phyloP scores from a whole-genome alignment of 1,140 invertebrate species.

The Drosophila parabipectinata region DNA sequence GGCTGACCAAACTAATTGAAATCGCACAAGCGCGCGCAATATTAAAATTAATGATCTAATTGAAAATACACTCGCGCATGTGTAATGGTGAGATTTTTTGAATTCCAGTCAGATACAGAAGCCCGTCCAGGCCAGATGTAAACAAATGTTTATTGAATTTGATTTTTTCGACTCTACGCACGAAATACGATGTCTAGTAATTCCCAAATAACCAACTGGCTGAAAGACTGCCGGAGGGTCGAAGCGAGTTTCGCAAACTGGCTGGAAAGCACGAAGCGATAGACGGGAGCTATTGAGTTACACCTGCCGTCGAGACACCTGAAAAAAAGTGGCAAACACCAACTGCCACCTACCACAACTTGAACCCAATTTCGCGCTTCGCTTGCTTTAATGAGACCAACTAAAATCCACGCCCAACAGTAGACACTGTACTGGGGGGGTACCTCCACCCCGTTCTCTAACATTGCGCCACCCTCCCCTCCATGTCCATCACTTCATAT shows the following conservation, averaged over 20 bases:
- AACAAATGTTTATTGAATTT: conserved; percentile 35
- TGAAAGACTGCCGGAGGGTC: conserved; percentile 9
- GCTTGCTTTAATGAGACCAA: conserved; percentile 55
- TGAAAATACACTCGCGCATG: conserved; percentile 54
- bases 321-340: background rate
- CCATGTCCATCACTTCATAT: conserved; percentile 46
- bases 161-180: conserved; percentile 9
- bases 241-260: conserved; percentile 19
- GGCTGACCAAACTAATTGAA: conserved; percentile 55
- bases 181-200: conserved; percentile 1
- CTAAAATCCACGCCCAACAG: conserved; percentile 62
- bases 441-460: conserved; percentile 18
- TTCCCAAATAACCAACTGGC: conserved; percentile 1
- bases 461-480: background rate
- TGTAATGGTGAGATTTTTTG: conserved; percentile 34
- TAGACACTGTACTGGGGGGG: conserved; percentile 38
- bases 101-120: conserved; percentile 39
- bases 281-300: conserved; percentile 14
- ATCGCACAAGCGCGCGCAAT: conserved; percentile 62
- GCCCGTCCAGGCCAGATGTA: conserved; percentile 28
- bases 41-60: conserved; percentile 79
- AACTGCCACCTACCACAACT: conserved; percentile 27
- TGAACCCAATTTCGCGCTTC: conserved; percentile 71
- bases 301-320: conserved; percentile 49
- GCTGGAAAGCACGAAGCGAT: background rate